Evolutionary conservation across 1,140 invertebrate species (phyloP).

Genomic region (Aplysia californica): DNA sequence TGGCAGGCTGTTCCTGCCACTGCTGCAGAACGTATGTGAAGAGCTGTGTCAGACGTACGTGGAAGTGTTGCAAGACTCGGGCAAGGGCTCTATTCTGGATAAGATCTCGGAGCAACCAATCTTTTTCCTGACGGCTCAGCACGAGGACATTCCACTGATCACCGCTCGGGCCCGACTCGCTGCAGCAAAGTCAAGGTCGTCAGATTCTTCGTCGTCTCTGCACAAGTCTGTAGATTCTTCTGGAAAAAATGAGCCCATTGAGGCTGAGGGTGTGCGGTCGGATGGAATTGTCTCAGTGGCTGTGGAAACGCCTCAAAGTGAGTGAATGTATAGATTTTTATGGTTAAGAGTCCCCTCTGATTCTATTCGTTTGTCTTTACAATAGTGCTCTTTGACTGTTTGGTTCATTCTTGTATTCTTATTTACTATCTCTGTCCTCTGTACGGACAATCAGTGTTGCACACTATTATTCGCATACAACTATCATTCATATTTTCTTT

Average conservation of each 20-base stretch:
- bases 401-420: too few species aligned
- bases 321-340: too few species aligned
- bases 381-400: too few species aligned
- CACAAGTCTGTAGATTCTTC: not conserved
- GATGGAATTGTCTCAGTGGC: not conserved
- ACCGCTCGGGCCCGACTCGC: not conserved
- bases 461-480: too few species aligned
- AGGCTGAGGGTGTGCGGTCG: too few species aligned
- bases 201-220: not conserved
- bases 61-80: slow-evolving; percentile 73
- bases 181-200: not conserved
- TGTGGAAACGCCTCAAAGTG: slow-evolving; percentile 1
- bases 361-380: too few species aligned
- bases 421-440: too few species aligned
- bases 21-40: slow-evolving; percentile 69
- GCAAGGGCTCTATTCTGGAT: slow-evolving; percentile 72
- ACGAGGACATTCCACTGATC: slow-evolving; percentile 70
- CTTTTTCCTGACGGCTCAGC: slow-evolving; percentile 75
- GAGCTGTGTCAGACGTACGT: slow-evolving; percentile 75
- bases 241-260: not conserved
- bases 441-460: too few species aligned
- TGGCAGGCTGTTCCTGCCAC: slow-evolving; percentile 26
- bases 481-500: too few species aligned
- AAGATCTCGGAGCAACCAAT: slow-evolving; percentile 74
- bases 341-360: too few species aligned